Percentiles rank a stretch among this genome's conserved stretches.
phyloP scores from a whole-genome alignment of 2,797 vertebrate species.

The Nyctalus aviator region DNA sequence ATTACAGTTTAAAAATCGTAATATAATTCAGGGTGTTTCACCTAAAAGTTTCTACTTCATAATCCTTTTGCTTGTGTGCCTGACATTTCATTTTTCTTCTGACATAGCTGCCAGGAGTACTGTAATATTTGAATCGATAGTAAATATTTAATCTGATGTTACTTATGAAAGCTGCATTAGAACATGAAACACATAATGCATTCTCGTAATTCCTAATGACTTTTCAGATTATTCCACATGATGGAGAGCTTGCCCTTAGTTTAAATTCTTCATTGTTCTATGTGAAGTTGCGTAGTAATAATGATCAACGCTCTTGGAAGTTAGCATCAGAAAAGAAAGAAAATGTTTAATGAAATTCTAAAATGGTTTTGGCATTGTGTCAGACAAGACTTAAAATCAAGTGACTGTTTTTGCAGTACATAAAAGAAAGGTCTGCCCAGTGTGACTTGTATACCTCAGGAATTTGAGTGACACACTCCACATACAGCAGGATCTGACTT shows the following conservation, averaged over 20 bases:
- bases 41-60: not conserved
- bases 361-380: not conserved
- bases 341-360: not conserved
- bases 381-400: conserved; percentile 42
- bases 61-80: not conserved
- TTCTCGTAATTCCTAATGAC: not conserved
- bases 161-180: not conserved
- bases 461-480: not conserved
- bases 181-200: conserved; percentile 2
- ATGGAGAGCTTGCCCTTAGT: not conserved
- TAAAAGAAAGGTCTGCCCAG: not conserved
- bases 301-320: not conserved
- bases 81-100: not conserved
- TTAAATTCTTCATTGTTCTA: conserved; percentile 6
- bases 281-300: not conserved
- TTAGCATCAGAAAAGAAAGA: conserved; percentile 27
- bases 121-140: not conserved
- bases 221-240: not conserved
- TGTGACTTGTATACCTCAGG: not conserved
- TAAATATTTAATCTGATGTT: conserved; percentile 1
- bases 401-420: not conserved
- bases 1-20: conserved; percentile 10
- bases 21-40: not conserved
- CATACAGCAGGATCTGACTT: not conserved
- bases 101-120: not conserved